Conservation (phyloP, 2,888 invertebrate species). For the Eristalis pertinax region DNA sequence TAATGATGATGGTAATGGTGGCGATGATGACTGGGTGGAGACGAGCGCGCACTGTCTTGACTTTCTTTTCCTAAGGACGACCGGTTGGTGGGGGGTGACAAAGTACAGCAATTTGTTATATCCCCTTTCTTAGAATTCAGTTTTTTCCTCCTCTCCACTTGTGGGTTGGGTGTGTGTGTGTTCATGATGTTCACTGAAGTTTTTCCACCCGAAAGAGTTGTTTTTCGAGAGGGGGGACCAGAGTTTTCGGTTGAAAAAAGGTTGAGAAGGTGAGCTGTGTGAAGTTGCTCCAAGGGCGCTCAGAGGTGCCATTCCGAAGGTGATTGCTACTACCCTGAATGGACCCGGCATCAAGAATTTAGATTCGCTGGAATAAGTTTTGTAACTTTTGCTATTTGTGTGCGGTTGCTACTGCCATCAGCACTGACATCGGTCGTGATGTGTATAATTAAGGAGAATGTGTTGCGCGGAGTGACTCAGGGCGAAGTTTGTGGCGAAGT, state of each 20-base stretch:
- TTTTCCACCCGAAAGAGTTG: neutral
- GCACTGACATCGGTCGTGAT: neutral
- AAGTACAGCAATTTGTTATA: conserved; percentile 36
- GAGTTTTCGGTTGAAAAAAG: neutral
- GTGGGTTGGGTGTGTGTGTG: too few relatives aligned
- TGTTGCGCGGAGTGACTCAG: neutral
- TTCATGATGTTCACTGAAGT: neutral
- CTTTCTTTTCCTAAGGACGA: neutral
- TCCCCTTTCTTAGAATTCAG: neutral
- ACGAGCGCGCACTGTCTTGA: neutral
- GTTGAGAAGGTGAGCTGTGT: too few relatives aligned
- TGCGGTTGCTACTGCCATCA: neutral
- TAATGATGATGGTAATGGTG: conserved; percentile 20
- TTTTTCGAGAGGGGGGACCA: too few relatives aligned
- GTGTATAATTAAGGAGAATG: neutral
- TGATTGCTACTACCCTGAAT: neutral
- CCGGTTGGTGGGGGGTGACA: neutral
- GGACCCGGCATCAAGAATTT: neutral
- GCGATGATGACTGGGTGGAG: conserved; percentile 13
- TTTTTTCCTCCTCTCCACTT: neutral
- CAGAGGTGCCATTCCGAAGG: neutral
- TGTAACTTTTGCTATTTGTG: neutral
- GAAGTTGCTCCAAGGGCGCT: neutral
- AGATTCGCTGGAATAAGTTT: neutral
- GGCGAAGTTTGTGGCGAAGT: neutral